Evolutionary conservation across 2,888 invertebrate genomes (phyloP).

Genomic region (Callinectes sapidus): DNA sequence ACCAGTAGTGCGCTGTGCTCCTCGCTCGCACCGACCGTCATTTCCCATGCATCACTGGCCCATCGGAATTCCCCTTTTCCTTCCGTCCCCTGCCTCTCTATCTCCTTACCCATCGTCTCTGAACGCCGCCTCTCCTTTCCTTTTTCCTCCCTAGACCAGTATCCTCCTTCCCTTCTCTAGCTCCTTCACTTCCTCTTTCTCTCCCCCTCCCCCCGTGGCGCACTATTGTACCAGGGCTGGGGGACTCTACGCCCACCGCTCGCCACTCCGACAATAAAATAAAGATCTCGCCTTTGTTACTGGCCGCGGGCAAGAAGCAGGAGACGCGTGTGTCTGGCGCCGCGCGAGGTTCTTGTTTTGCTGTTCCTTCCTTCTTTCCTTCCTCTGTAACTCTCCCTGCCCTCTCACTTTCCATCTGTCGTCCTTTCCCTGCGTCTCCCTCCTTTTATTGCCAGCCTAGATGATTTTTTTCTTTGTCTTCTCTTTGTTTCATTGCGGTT

Average conservation of each 20-base stretch:
- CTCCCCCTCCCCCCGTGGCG: background rate
- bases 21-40: background rate
- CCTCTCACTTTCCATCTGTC: background rate
- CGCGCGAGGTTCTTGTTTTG: background rate
- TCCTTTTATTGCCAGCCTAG: background rate
- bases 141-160: background rate
- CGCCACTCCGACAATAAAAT: slow-evolving; percentile 27
- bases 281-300: slow-evolving; percentile 25
- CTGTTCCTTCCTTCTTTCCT: background rate
- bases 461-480: background rate
- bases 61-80: slow-evolving; percentile 22
- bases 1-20: background rate
- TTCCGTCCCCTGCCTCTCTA: background rate
- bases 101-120: slow-evolving; percentile 15
- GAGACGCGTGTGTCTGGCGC: slow-evolving; percentile 33
- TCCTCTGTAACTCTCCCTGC: background rate
- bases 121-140: background rate
- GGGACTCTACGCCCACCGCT: background rate
- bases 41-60: slow-evolving; percentile 20
- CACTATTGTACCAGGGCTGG: background rate
- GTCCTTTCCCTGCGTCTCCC: background rate
- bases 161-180: background rate
- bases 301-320: slow-evolving; percentile 32
- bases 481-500: background rate
- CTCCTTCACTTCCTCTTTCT: background rate